Evolutionary conservation across 2,113 vertebrate species (phyloP).

Genomic region (Salvelinus alpinus): DNA sequence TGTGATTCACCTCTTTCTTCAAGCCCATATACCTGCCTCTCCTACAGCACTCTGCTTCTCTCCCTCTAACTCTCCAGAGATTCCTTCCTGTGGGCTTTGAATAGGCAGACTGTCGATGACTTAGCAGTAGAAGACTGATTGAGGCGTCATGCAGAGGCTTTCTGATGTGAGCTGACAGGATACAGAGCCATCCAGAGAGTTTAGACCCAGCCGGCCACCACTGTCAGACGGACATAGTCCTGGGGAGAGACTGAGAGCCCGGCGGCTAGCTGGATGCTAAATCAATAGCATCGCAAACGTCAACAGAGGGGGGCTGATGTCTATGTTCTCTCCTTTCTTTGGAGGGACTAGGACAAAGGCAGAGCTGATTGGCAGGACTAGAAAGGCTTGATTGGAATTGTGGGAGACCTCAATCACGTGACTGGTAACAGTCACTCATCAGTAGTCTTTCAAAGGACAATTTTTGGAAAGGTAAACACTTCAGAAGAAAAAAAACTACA

Average conservation of each 20-base stretch:
- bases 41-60: constrained; percentile 12
- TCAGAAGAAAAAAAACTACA: neutral
- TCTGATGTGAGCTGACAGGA: constrained; percentile 36
- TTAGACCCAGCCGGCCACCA: constrained; percentile 1
- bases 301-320: constrained; percentile 1
- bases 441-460: neutral
- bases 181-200: constrained; percentile 26
- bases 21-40: constrained; percentile 6
- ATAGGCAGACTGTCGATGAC: constrained; percentile 31
- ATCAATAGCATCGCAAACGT: constrained; percentile 23
- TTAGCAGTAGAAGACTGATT: constrained; percentile 17
- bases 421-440: constrained; percentile 5
- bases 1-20: constrained; percentile 7
- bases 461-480: neutral
- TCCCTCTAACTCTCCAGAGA: constrained; percentile 12
- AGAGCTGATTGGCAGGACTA: constrained; percentile 22
- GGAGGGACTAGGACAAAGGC: neutral
- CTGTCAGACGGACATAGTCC: neutral
- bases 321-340: neutral
- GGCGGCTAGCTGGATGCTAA: constrained; percentile 3
- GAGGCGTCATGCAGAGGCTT: constrained; percentile 19
- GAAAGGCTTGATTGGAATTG: constrained; percentile 7
- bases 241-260: neutral
- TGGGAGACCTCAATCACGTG: neutral
- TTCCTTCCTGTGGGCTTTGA: constrained; percentile 7